A percentile compares a stretch with the other conserved stretches of the same genome.
Conservation (phyloP, 2,888 invertebrate species). For the Apamea anceps region DNA sequence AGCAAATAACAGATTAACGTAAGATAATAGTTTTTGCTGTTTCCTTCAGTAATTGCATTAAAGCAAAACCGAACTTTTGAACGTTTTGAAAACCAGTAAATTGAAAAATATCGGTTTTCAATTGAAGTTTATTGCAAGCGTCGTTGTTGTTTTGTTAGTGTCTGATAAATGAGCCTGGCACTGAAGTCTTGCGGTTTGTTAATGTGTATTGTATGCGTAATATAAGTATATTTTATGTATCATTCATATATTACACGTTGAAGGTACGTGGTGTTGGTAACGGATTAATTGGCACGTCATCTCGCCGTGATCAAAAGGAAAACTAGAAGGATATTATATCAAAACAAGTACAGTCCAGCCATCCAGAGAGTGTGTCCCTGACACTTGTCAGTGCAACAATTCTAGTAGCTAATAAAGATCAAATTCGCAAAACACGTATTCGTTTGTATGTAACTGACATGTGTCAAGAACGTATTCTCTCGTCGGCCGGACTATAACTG, state of each 20-base stretch:
- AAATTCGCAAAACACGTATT: too few relatives aligned
- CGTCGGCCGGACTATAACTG: too few relatives aligned
- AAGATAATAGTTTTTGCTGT: not conserved
- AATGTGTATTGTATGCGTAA: slow-evolving; percentile 24
- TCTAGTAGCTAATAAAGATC: too few relatives aligned
- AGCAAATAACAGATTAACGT: slow-evolving; percentile 48
- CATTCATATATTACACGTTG: slow-evolving; percentile 22
- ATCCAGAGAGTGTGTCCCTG: not conserved
- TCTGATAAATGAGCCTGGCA: slow-evolving; percentile 42
- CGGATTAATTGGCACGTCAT: slow-evolving; percentile 13
- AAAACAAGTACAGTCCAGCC: not conserved
- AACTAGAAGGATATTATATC: slow-evolving; percentile 3
- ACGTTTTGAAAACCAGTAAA: not conserved
- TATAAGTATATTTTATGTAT: slow-evolving; percentile 18
- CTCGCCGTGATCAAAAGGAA: slow-evolving; percentile 28
- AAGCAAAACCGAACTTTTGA: not conserved
- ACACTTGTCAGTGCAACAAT: too few relatives aligned
- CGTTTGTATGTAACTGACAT: too few relatives aligned
- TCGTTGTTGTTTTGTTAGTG: slow-evolving; percentile 19
- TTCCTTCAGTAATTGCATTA: not conserved
- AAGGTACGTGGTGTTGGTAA: slow-evolving; percentile 22
- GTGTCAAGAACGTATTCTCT: too few relatives aligned
- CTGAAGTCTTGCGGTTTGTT: slow-evolving; percentile 23
- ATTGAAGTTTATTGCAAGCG: slow-evolving; percentile 26
- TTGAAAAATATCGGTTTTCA: not conserved